Base-by-base conservation (phyloP, 2,113 vertebrate genomes). In the Hiodon alosoides region DNA sequence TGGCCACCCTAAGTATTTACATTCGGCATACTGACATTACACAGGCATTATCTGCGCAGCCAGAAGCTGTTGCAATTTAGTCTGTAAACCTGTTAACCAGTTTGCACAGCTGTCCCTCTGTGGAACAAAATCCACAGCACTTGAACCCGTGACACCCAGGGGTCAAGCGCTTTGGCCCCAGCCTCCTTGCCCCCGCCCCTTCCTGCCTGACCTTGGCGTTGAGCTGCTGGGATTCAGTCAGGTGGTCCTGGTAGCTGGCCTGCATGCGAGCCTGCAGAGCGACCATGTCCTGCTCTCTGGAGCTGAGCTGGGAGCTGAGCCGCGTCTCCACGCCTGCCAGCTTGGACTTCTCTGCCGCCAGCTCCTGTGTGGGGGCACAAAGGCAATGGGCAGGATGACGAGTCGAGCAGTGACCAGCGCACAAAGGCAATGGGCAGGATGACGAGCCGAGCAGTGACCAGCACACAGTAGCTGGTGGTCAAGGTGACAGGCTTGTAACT, bases 241-340 rank as follows among this genome's bases (percentile, higher is more conserved):
- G 17, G 0, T 98, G 95, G 80, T 96, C 93, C 82, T 92, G 91
- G 84, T 97, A 97, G 83, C 93, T 96, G 82, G 96, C 94, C 86
- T 98, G 92, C 95, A 98, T 97, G 46, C 95, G 94, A 0, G 93
- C 91, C 83, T 96, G 93, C 79, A 98, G 80, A 0, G 95, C 95
- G 0, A 86, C 78, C 2, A 94, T 88, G 81, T 98, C 95, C 76
- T 93, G 93, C 67, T 98, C 94, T 0, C 87, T 86, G 46, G 92
- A 79, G 2, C 91, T 87, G 47, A 97, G 89, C 86, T 98, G 94
- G 81, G 95, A 93, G 72, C 93, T 97, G 85, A 95, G 86, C 72
- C 93, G 93, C 16, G 91, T 89, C 83, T 98, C 95, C 50, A 89
- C 80, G 0, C 85, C 85, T 0, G 77, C 78, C 0, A 91, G 90